Conservation (phyloP, 1,140 invertebrate species). For the Drosophila burlai region DNA sequence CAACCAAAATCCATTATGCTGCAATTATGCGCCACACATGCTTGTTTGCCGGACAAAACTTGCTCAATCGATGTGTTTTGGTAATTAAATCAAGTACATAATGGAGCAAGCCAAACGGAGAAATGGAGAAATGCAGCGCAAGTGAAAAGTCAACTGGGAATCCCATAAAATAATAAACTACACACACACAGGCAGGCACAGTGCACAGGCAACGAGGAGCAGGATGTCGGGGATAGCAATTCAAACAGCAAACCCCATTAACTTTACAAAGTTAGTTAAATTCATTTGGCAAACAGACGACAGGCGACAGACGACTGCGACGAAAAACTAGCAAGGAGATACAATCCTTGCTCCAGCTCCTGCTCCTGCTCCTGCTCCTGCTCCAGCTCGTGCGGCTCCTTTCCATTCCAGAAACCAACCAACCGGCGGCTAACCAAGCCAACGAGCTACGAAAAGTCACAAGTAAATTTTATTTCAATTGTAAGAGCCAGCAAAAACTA, state of each 20-base stretch:
- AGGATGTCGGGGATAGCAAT: conserved; percentile 54
- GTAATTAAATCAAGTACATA: conserved; percentile 80
- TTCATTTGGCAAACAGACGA: conserved; percentile 82
- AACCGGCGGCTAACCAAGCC: conserved; percentile 56
- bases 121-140: conserved; percentile 60
- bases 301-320: conserved; percentile 47
- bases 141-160: conserved; percentile 78
- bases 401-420: conserved; percentile 24
- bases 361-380: not conserved
- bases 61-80: conserved; percentile 76
- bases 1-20: conserved; percentile 82
- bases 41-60: conserved; percentile 31
- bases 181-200: conserved; percentile 18
- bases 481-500: conserved; percentile 77
- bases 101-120: conserved; percentile 35
- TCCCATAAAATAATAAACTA: conserved; percentile 73
- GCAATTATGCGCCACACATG: conserved; percentile 76
- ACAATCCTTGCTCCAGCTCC: not conserved
- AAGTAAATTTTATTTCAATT: conserved; percentile 84
- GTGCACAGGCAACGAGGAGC: not conserved
- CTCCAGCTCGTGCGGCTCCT: not conserved
- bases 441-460: conserved; percentile 77
- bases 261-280: conserved; percentile 84
- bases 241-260: conserved; percentile 82
- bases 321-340: conserved; percentile 59